Base-by-base conservation (phyloP, 2,113 vertebrate species). In the Notothenia rossii region DNA sequence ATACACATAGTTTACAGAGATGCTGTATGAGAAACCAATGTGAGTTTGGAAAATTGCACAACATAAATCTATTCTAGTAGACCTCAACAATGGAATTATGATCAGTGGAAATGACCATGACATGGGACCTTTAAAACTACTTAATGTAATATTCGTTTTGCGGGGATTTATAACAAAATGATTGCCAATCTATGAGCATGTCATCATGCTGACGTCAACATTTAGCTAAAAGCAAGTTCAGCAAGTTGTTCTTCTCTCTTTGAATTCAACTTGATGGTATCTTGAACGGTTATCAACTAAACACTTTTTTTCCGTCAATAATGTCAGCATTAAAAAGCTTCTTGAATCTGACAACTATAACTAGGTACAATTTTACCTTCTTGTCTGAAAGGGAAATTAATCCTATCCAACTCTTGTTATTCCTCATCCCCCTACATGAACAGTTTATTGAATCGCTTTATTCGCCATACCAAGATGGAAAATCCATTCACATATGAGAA, bases 341-440 rank as follows among this genome's bases (percentile, higher is more conserved):
- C 20, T 25, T 63, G 17, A 77, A 63, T 55, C n/a, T 59, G 12
- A 18, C 36, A 40, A 12, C n/a, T 54, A 10, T 48, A 48, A 51
- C 55, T 12, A 40, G 6, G 5, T 14, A 22, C 43, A 58, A 36
- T 22, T 46, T 70, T 55, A 49, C 22, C 3, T 62, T 46, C 49
- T 29, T n/a, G 29, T 64, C 11, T 81, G 45, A 63, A 56, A 45
- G 5, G 33, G 1, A 56, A 71, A 71, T 36, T 0, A 58, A 55
- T 48, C 51, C 46, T 62, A 43, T 22, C 18, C 20, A 18, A 58
- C 20, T 58, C 43, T 72, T 40, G 46, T 50, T 51, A 61, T 73
- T 4, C 25, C 20, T 40, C 12, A 22, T 51, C 40, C 40, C 43
- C 12, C 54, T 15, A 79, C 51, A 53, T 14, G 50, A 58, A 51